A percentile compares a stretch with the other conserved stretches of the same genome.
Conservation (phyloP, 2,797 vertebrate genomes). For the Coilia nasus region DNA sequence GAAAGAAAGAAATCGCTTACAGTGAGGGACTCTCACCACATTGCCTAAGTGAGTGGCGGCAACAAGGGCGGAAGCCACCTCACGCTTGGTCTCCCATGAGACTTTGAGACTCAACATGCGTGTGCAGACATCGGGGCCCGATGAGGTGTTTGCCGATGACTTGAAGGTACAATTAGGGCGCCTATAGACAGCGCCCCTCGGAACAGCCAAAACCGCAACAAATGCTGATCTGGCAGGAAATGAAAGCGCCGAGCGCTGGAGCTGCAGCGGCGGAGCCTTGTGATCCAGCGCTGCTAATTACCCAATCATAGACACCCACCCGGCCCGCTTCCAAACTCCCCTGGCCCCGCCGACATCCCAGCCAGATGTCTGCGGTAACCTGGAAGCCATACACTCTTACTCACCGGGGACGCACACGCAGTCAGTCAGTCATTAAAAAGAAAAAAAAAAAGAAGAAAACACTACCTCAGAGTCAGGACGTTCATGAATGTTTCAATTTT, state of each 20-base stretch:
- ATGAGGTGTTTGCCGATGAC: constrained; percentile 60
- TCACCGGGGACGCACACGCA: neutral
- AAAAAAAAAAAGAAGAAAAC: neutral
- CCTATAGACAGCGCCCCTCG: constrained; percentile 55
- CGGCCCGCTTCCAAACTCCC: constrained; percentile 37
- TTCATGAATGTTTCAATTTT: constrained; percentile 16
- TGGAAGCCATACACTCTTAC: constrained; percentile 9
- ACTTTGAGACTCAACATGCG: constrained; percentile 46
- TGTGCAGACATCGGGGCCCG: constrained; percentile 54
- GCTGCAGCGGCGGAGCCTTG: constrained; percentile 47
- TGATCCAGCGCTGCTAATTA: constrained; percentile 52
- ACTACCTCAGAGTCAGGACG: neutral
- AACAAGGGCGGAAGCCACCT: neutral
- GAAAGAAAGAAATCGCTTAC: neutral
- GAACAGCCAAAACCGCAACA: constrained; percentile 41
- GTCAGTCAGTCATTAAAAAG: no score
- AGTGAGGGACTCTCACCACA: no score
- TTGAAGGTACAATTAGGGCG: constrained; percentile 56
- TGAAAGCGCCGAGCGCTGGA: constrained; percentile 50
- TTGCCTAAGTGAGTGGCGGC: no score
- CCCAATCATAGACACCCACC: constrained; percentile 45
- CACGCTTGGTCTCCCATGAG: constrained; percentile 35
- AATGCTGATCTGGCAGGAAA: constrained; percentile 47
- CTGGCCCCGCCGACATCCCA: neutral
- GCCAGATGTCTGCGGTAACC: constrained; percentile 1